phyloP scores from a whole-genome alignment of 1,140 invertebrate genomes.

The Bombus balteatus region DNA sequence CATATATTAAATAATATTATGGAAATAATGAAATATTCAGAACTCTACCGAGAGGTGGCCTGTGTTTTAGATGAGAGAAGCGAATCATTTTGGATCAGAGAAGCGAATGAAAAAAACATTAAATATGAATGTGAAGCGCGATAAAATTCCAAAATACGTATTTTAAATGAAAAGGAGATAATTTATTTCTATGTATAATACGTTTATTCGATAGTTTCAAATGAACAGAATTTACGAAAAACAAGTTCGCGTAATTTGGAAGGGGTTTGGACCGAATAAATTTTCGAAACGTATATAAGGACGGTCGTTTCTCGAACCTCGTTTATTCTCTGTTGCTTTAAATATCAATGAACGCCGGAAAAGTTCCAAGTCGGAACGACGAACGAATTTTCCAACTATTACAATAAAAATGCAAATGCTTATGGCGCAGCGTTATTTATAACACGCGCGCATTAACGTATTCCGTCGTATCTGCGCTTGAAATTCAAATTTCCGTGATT shows the following conservation, averaged over 20 bases:
- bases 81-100: no score
- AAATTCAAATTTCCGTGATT: conserved; percentile 42
- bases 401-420: conserved; percentile 48
- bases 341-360: conserved; percentile 19
- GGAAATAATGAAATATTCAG: neutral
- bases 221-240: neutral
- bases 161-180: no score
- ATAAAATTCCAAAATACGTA: neutral
- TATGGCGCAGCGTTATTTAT: conserved; percentile 13
- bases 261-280: neutral
- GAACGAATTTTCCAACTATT: conserved; percentile 15
- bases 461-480: conserved; percentile 6
- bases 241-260: neutral
- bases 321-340: conserved; percentile 6
- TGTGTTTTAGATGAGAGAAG: no score
- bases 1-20: neutral
- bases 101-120: no score
- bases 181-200: neutral
- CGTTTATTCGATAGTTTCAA: neutral
- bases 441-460: conserved; percentile 39
- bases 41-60: no score
- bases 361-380: conserved; percentile 19
- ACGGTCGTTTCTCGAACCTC: neutral
- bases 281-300: neutral
- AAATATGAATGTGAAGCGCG: neutral